Base-by-base conservation (phyloP, 1,140 invertebrate genomes). In the Cepaea nemoralis region DNA sequence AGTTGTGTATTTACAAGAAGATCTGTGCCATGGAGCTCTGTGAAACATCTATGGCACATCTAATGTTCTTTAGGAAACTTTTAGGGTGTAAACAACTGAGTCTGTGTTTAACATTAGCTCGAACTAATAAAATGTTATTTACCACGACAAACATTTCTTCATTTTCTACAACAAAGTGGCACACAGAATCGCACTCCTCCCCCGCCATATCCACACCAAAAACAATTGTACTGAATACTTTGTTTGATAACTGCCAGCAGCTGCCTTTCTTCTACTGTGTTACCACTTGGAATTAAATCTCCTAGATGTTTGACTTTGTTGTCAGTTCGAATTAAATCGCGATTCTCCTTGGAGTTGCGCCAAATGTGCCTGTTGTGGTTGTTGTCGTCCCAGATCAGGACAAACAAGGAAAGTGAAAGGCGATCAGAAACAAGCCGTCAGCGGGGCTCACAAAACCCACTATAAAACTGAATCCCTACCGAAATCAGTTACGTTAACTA, bases 21-120 rank as follows among this genome's bases (percentile, higher is more conserved):
- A 59, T n/a, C 63, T 8, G 39, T n/a, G 37, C 24, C 24, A 50
- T 3, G 27, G n/a, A 37, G 55, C 39, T 33, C 45, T 42, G 35
- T 0, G 2, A 12, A 59, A 74, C 31, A 74, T 74, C 63, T 67
- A 76, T 77, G 66, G 16, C 70, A 63, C 59, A 24, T 12, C 50
- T 31, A 83, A 50, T 83, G 79, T 82, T 82, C 74, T 73, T 77
- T 45, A 69, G 42, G 77, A 85, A 76, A 67, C 74, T 81, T 80
- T 83, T 83, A n/a, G 82, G 81, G 35, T 83, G 84, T 19, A 31
- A 31, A 80, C 35, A 59, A 31, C 35, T 45, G 55, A 50, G 78
- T 80, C 78, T 80, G 67, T 80, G 78, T 31, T 71, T 71, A 55
- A 37, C 27, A 73, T 45, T 73, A 71, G 39, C 67, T 71, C 73